A percentile compares a stretch with the other conserved stretches of the same genome.
phyloP scores from a whole-genome alignment of 2,797 vertebrate species.

The Petrocephalus schoutedeni region DNA sequence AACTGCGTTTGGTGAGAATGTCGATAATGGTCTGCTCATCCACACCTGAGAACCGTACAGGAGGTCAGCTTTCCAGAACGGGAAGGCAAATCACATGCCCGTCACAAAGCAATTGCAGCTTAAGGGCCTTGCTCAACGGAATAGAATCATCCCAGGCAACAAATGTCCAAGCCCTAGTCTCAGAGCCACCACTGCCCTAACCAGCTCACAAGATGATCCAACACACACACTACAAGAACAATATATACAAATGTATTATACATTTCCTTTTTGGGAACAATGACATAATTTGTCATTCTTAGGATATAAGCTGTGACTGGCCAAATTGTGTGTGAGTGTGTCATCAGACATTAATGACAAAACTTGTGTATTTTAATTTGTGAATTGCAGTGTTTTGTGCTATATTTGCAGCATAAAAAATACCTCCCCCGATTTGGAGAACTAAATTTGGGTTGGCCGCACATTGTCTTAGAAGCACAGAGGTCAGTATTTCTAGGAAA shows the following conservation, averaged over 20 bases:
- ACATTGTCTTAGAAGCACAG: background rate
- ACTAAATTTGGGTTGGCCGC: background rate
- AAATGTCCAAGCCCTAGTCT: too few species aligned
- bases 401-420: background rate
- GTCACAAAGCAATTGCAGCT: too few species aligned
- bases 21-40: conserved; percentile 92
- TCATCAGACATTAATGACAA: background rate
- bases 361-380: background rate
- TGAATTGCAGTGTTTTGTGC: background rate
- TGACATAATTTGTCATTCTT: background rate
- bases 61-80: background rate
- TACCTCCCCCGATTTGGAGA: background rate
- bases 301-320: background rate
- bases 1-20: conserved; percentile 84
- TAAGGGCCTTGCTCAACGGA: too few species aligned
- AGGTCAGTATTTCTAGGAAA: background rate
- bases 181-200: too few species aligned
- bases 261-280: background rate
- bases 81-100: background rate
- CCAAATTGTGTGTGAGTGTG: background rate
- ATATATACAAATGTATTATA: background rate
- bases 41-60: conserved; percentile 67
- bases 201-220: background rate
- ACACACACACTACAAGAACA: background rate
- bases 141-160: too few species aligned